These are phyloP conservation scores for Sebastes steindachneri DNA, from an alignment of 2,797 vertebrate genomes.

Conservation along the genomic window DNA sequence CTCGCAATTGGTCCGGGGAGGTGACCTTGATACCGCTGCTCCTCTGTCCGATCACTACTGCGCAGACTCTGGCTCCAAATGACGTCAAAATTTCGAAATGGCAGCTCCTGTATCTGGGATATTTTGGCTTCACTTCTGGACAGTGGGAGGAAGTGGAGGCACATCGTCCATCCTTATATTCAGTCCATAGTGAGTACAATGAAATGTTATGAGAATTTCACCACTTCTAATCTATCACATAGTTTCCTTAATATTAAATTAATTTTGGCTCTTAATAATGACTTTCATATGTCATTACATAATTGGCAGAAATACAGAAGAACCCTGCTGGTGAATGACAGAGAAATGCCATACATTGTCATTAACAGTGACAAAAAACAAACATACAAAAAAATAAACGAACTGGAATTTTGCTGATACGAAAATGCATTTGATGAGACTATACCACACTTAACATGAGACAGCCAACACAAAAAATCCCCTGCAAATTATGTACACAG, in stretches of 20 bases:
- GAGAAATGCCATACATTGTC: slow-evolving; percentile 49
- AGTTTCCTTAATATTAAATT: neutral
- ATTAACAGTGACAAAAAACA: slow-evolving; percentile 19
- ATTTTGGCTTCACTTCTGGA: too few species aligned
- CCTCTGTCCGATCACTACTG: too few species aligned
- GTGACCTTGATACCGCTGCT: too few species aligned
- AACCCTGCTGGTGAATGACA: slow-evolving; percentile 56
- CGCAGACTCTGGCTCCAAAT: too few species aligned
- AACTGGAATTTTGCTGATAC: slow-evolving; percentile 43
- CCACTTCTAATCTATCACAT: neutral
- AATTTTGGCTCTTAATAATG: neutral
- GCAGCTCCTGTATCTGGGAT: too few species aligned
- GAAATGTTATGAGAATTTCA: neutral
- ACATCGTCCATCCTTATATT: too few species aligned
- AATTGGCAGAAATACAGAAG: slow-evolving; percentile 3
- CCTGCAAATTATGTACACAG: slow-evolving; percentile 26
- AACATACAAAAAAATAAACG: slow-evolving; percentile 16
- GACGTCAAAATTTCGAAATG: too few species aligned
- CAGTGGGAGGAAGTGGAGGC: too few species aligned
- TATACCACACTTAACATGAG: slow-evolving; percentile 51
- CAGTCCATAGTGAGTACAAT: neutral
- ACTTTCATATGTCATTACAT: slow-evolving; percentile 4
- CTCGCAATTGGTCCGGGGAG: too few species aligned
- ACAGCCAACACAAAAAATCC: slow-evolving; percentile 53
- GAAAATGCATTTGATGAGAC: slow-evolving; percentile 28